These are phyloP conservation scores for Meloidogyne floridensis DNA, from an alignment of 1,140 invertebrate species.

Conservation along the genomic window DNA sequence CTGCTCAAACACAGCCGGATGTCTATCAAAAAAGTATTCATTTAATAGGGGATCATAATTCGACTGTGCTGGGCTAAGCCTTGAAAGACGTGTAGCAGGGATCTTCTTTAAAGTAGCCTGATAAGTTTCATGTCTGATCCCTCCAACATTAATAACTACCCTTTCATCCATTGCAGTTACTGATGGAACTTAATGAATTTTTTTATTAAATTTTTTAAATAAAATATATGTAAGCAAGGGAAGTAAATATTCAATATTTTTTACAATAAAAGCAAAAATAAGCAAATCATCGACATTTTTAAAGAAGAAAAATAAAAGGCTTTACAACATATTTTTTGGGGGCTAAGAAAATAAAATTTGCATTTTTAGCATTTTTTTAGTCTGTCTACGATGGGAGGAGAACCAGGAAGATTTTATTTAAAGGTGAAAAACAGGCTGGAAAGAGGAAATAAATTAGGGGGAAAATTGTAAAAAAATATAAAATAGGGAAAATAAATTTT, in stretches of 20 bases:
- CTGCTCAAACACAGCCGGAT: constrained; percentile 73
- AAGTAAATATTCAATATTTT: background rate
- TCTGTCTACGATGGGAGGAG: background rate
- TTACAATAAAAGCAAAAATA: background rate
- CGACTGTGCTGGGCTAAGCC: constrained; percentile 81
- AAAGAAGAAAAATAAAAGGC: background rate
- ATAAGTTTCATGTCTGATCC: constrained; percentile 91
- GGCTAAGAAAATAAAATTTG: background rate
- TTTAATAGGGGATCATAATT: constrained; percentile 94
- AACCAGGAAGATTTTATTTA: background rate
- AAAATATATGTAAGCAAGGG: too few species aligned
- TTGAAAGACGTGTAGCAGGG: constrained; percentile 79
- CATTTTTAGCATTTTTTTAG: constrained; percentile 1
- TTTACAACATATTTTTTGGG: background rate
- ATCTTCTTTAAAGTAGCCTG: constrained; percentile 84
- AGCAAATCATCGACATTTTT: background rate
- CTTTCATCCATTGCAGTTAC: constrained; percentile 79
- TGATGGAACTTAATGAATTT: constrained; percentile 2
- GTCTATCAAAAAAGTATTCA: constrained; percentile 97
- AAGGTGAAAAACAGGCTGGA: background rate
- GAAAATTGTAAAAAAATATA: background rate
- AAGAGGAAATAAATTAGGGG: background rate
- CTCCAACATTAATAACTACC: constrained; percentile 95
- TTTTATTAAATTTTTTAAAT: background rate
- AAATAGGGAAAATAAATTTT: background rate